A percentile compares a stretch with the other conserved stretches of the same genome.
Conservation (phyloP, 2,888 invertebrate species). For the Eulithis prunata region DNA sequence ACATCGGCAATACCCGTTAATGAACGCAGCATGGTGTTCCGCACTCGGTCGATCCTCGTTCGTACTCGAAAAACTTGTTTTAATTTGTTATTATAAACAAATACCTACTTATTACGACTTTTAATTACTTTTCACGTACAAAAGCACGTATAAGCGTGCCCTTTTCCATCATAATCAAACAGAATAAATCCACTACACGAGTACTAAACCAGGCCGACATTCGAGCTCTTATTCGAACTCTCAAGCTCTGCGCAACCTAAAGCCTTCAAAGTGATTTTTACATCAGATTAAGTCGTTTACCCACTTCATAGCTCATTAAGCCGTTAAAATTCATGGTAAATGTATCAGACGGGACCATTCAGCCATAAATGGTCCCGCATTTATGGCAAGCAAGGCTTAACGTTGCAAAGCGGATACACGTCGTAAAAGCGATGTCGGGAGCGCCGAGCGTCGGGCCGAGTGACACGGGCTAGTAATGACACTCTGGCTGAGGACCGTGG, state of each 20-base stretch:
- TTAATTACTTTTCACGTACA: no score
- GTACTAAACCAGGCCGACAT: conserved; percentile 2
- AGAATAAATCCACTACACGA: not conserved
- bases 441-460: conserved; percentile 46
- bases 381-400: conserved; percentile 51
- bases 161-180: no score
- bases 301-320: conserved; percentile 46
- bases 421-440: conserved; percentile 62
- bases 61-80: not conserved
- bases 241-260: conserved; percentile 2
- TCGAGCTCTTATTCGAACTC: no score
- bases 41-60: no score
- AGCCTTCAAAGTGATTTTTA: conserved; percentile 37
- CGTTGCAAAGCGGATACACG: conserved; percentile 59
- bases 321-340: conserved; percentile 55
- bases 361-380: no score
- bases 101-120: not conserved
- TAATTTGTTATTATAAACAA: not conserved
- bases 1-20: no score
- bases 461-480: conserved; percentile 40
- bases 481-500: conserved; percentile 32
- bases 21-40: no score
- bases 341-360: conserved; percentile 51
- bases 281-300: conserved; percentile 40
- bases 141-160: no score